Evolutionary conservation across 2,888 invertebrate species (phyloP), one percentile per base, ranked within the genome.

Genomic region (Gasteruption jaculator): DNA sequence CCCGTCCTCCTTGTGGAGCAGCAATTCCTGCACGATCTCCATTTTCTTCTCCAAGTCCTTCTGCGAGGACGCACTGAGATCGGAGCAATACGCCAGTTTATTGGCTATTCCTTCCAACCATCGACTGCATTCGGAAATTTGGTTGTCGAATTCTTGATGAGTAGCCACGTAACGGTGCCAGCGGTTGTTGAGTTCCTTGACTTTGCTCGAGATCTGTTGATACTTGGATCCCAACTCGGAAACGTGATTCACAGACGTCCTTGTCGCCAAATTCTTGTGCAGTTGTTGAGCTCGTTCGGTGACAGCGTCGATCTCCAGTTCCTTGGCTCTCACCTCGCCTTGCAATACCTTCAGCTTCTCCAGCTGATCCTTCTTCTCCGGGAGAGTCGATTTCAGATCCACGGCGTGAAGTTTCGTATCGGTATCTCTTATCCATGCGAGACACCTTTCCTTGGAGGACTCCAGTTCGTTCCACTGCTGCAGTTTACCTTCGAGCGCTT

Each of bases 401-500:
- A 94, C 82, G 10, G 89, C 86, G 66, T 92, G 92, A 16, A 95
- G 76, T 65, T 85, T 85, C 14, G 83, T 86, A 58, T 95, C 94
- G 0, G 89, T 86, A 46, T 89, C 86, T 47, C 91, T 80, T 39
- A 95, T 82, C 94, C 94, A 95, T 21, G 79, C 72, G 42, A 89
- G 74, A 54, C 92, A 91, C 49, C 85, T 82, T 57, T 93, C 92
- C 65, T 89, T 88, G 60, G 89, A 75, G 14, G 79, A 77, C 65
- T 95, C 95, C 63, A 91, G 94, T 60, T 93, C 92, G 39, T 84
- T 82, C 94, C 94, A 95, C 61, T 91, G 89, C 58, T 86, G 84
- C 34, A 94, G 76, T 66, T 92, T 90, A 32, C 77, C 80, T 68
- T 93, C 89, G 38, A 95, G 74, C 1, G 80, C 76, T 54, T 86